Base-by-base conservation (phyloP, 2,888 invertebrate species). In the Ormyrus nitidulus region DNA sequence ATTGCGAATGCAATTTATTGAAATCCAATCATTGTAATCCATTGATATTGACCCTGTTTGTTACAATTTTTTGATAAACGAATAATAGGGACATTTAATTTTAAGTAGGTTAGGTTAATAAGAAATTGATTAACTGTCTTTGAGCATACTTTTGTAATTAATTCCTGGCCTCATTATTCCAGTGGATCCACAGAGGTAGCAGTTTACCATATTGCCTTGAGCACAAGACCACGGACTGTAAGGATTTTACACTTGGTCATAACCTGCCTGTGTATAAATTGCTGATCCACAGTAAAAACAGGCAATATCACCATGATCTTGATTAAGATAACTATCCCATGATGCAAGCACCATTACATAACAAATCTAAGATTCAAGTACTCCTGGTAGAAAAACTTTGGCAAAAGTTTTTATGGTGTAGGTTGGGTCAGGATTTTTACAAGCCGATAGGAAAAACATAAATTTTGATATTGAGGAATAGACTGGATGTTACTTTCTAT, bases 261-360 rank as follows among this genome's bases (percentile, higher is more conserved):
- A 62, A 71, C 48, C 59, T 70, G 70, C 59, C n/a, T 76, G 19
- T 72, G 56, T 44, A 19, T 81, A 72, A 72, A 34, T 13, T 69
- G 53, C 62, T 81, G 61, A 51, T 74, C 65, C 59, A 71, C 44
- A 66, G n/a, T 54, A 75, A 59, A 70, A 65, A 79, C 7, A 74
- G 44, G 68, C 73, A 77, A 61, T 65, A 77, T 62, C 56, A 77
- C 71, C 66, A 82, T 82, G 82, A 81, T 84, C 81, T 74, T 64
- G 44, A 77, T 81, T 79, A 84, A 85, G 80, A 87, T 86, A 87
- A 82, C 82, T 82, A 83, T 81, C 82, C 86, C 86, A 84, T 87
- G 86, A 86, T 86, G 85, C 79, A 83, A 82, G 83, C 75, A 82
- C 80, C 62, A 78, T 83, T 84, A 72, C 68, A 84, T 82, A 84